Conservation (phyloP, 2,888 invertebrate species). For the Eretmocerus hayati region DNA sequence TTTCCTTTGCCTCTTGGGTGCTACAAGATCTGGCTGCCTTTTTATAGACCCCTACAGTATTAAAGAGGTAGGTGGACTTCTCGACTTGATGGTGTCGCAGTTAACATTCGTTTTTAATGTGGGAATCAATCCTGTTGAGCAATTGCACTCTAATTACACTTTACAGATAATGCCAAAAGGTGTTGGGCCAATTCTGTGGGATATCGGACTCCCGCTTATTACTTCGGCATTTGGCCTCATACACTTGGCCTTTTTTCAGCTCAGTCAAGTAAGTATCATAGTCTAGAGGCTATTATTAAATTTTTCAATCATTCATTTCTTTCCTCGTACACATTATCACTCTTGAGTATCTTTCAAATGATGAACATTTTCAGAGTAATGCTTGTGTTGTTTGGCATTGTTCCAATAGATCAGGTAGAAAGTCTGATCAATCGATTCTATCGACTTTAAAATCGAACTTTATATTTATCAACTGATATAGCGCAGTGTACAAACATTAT, state of each 20-base stretch:
- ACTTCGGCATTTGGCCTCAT: constrained; percentile 54
- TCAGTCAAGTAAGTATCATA: constrained; percentile 48
- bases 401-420: too few species aligned
- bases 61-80: constrained; percentile 48
- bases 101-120: too few species aligned
- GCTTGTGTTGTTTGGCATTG: too few species aligned
- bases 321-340: not conserved
- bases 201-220: constrained; percentile 53
- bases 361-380: too few species aligned
- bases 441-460: too few species aligned
- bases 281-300: not conserved
- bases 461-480: too few species aligned
- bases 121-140: too few species aligned
- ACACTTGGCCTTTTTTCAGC: constrained; percentile 52
- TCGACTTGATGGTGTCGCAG: too few species aligned
- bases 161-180: constrained; percentile 49
- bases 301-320: not conserved
- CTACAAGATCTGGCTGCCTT: constrained; percentile 49
- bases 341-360: not conserved
- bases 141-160: too few species aligned
- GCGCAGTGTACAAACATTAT: too few species aligned
- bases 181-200: constrained; percentile 51
- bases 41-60: constrained; percentile 56
- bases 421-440: too few species aligned
- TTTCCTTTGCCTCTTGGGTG: constrained; percentile 51